Evolutionary conservation across 2,888 invertebrate genomes (phyloP), one percentile per base, ranked within the genome.

Genomic region (Eupithecia centaureata): DNA sequence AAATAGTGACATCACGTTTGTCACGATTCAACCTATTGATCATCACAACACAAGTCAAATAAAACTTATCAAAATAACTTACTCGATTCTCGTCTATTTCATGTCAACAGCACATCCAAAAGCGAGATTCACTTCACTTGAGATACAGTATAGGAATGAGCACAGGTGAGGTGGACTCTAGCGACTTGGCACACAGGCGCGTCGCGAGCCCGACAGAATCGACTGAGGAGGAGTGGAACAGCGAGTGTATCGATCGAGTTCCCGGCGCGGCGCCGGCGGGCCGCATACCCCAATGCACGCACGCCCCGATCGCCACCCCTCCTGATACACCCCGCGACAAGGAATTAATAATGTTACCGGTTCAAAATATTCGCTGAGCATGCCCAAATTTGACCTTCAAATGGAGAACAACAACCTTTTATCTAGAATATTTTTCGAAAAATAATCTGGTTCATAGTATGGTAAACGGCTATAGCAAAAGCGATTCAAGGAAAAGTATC

Each of bases 221-320:
- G 80, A 87, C 84, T 87, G 87, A 57, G 57, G 56, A 56, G 28
- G 30, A 57, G 79, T 80, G 82, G 79, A 70, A 70, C 70, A 66
- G 82, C 81, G 82, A 85, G 82, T 81, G 83, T 91, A 92, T 92
- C 90, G 92, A 92, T 91, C 90, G 83, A 72, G 78, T 82, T 86
- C 88, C 90, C 83, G 92, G 92, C 92, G 92, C 83, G 92, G 92
- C 92, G 92, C 92, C 92, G 89, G 82, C 90, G 87, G 83, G 88
- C 91, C 91, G 91, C 88, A 90, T 89, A 88, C 90, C 88, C 92
- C 91, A 83, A 84, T 88, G 87, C 91, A 90, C 89, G 91, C 90
- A 89, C 85, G 80, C 91, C 88, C 88, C 89, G 72, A 76, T 75
- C 81, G 79, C 88, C 85, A 86, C 86, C 87, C 86, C 80, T 79